These are phyloP conservation scores for Pionites leucogaster DNA, from an alignment of 2,113 vertebrate genomes.

Conservation along the genomic window DNA sequence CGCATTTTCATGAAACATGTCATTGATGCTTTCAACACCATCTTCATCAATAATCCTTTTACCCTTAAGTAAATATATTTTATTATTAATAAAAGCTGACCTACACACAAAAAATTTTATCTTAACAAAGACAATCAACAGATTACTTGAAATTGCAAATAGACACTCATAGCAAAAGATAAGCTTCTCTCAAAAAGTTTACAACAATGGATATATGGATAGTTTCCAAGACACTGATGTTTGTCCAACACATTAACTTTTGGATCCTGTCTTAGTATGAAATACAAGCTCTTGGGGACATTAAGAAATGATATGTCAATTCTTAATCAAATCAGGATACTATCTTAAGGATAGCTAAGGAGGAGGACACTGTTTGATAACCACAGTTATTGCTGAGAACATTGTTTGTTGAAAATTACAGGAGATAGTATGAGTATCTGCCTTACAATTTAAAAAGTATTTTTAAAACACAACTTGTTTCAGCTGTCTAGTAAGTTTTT, in stretches of 20 bases:
- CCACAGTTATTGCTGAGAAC: neutral
- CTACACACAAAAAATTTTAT: neutral
- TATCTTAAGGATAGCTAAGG: neutral
- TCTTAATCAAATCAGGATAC: neutral
- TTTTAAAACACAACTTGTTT: neutral
- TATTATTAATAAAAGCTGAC: neutral
- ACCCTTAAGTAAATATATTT: constrained; percentile 77
- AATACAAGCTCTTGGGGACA: neutral
- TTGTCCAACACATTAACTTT: neutral
- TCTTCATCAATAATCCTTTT: constrained; percentile 96
- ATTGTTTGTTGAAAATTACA: neutral
- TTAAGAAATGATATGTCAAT: neutral
- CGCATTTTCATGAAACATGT: constrained; percentile 96
- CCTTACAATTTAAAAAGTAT: neutral
- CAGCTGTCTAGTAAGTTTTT: neutral
- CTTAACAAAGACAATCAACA: neutral
- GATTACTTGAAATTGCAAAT: neutral
- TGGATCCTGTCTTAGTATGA: neutral
- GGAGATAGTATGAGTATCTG: neutral
- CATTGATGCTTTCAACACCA: constrained; percentile 93
- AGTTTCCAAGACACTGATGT: neutral
- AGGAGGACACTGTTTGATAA: neutral
- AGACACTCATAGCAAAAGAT: neutral
- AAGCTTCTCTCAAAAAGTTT: neutral
- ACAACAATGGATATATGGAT: neutral